Evolutionary conservation across 2,113 vertebrate species (phyloP).

Genomic region (Penelope pileata): DNA sequence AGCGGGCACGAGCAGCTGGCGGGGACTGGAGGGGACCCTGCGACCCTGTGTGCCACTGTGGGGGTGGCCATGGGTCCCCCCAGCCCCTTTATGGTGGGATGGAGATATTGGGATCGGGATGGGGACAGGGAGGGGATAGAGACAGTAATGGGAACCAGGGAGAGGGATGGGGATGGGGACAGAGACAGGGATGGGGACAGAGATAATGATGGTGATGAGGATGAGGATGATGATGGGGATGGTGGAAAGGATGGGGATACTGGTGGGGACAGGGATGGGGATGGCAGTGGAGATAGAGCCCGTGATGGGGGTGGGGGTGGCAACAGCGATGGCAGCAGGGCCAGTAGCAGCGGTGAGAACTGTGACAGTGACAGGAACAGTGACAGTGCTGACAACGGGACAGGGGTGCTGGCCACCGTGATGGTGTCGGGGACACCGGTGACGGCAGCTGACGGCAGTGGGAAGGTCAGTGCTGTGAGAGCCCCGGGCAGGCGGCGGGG

Average conservation of each 20-base stretch:
- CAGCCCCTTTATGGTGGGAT: not conserved
- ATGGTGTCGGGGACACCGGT: not conserved
- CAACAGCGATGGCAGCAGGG: not conserved
- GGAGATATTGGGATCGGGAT: not conserved
- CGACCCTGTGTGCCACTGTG: not conserved
- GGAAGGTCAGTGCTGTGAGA: not conserved
- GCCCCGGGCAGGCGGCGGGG: not conserved
- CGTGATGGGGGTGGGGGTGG: too few species aligned
- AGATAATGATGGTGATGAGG: not conserved
- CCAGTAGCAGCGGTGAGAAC: not conserved
- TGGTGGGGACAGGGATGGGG: not conserved
- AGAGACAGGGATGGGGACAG: not conserved
- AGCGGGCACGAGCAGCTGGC: not conserved
- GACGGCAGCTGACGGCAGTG: not conserved
- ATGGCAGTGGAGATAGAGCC: not conserved
- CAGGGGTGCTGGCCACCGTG: not conserved
- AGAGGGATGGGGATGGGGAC: not conserved
- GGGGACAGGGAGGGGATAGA: not conserved
- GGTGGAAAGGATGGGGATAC: not conserved
- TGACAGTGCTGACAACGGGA: not conserved
- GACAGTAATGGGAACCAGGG: not conserved
- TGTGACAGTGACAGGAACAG: not conserved
- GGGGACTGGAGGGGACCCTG: not conserved
- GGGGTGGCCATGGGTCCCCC: not conserved
- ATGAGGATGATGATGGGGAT: too few species aligned